phyloP scores from a whole-genome alignment of 2,888 invertebrate species.

The Trichogramma evanescens region DNA sequence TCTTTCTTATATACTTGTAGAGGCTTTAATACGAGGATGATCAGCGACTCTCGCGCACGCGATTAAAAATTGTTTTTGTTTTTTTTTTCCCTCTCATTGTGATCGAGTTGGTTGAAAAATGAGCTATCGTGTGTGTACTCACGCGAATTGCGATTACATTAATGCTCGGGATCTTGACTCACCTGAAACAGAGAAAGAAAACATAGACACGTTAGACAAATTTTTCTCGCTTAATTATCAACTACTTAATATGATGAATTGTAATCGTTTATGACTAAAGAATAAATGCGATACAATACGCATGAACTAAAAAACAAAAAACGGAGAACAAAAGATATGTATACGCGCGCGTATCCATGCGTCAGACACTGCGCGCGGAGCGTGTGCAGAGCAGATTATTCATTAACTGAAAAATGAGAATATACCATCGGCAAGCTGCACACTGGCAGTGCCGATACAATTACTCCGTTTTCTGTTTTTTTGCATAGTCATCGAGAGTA shows the following conservation, averaged over 20 bases:
- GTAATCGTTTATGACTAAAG: too few relatives aligned
- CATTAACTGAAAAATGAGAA: not conserved
- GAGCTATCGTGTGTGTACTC: not conserved
- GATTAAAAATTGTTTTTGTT: too few relatives aligned
- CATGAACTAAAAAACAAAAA: not conserved
- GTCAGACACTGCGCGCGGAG: conserved; percentile 5
- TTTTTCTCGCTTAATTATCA: not conserved
- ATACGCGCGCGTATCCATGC: not conserved
- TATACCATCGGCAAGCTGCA: too few relatives aligned
- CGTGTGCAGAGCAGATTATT: conserved; percentile 9
- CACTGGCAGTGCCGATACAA: not conserved
- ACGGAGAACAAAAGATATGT: not conserved
- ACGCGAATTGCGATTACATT: not conserved
- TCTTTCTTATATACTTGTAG: too few relatives aligned
- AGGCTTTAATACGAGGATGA: too few relatives aligned
- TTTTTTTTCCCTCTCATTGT: too few relatives aligned
- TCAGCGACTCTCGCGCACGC: too few relatives aligned
- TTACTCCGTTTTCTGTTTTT: not conserved
- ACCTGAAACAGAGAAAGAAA: conserved; percentile 18
- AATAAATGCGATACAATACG: too few relatives aligned
- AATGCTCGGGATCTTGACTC: conserved; percentile 5
- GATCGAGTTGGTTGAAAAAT: too few relatives aligned
- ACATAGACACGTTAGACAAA: not conserved
- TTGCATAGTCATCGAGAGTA: conserved; percentile 10
- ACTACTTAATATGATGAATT: too few relatives aligned